These are phyloP conservation scores for Cinclus mexicanus DNA, from an alignment of 2,113 vertebrate genomes.

Conservation along the genomic window DNA sequence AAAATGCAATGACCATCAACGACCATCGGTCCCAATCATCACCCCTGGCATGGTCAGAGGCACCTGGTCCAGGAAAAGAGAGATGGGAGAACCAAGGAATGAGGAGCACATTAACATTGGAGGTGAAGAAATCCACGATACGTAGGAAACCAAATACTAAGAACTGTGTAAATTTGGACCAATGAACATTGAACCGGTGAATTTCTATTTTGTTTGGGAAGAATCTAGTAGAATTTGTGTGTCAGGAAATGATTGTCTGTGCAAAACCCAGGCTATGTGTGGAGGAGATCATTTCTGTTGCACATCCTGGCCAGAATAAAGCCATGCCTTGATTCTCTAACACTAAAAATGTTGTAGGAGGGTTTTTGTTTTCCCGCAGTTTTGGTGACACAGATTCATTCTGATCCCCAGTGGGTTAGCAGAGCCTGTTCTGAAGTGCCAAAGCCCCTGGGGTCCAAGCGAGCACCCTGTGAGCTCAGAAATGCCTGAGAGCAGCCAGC, in stretches of 20 bases:
- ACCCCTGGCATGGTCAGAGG: not conserved
- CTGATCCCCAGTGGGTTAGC: rapidly evolving
- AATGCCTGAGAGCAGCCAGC: not conserved
- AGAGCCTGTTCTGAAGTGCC: not conserved
- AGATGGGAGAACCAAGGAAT: not conserved
- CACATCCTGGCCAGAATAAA: not conserved
- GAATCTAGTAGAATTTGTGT: not conserved
- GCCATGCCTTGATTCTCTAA: not conserved
- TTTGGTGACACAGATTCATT: rapidly evolving
- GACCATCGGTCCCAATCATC: not conserved
- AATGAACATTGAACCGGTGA: not conserved
- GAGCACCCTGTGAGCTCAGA: not conserved
- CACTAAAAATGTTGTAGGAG: not conserved
- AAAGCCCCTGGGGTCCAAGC: not conserved
- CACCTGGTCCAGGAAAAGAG: not conserved
- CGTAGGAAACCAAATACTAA: not conserved
- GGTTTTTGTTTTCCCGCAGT: not conserved
- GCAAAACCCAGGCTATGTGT: rapidly evolving
- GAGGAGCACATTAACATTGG: not conserved
- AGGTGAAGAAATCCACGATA: rapidly evolving
- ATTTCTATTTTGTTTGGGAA: not conserved
- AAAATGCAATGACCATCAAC: not conserved
- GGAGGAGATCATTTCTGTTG: not conserved
- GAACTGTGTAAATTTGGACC: too few relatives aligned
- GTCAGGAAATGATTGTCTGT: not conserved